Evolutionary conservation across 2,888 invertebrate species (phyloP).

Genomic region (Alloplasta piceator): DNA sequence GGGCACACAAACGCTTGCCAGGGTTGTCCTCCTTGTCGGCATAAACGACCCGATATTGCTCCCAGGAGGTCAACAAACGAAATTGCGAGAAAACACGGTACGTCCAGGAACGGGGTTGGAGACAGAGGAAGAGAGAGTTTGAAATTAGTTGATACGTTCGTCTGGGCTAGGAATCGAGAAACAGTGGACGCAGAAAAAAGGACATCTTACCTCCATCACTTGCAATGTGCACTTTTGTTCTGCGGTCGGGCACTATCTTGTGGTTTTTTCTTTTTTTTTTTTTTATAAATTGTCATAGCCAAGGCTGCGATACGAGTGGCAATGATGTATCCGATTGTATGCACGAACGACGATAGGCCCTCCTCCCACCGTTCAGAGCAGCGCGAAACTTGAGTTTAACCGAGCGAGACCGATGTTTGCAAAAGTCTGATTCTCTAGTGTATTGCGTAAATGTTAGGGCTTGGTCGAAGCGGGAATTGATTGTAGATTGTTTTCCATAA

Average conservation of each 20-base stretch:
- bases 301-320: constrained; percentile 41
- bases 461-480: not conserved
- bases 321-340: constrained; percentile 79
- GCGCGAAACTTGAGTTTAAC: constrained; percentile 60
- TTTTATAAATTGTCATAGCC: constrained; percentile 10
- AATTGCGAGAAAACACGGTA: constrained; percentile 52
- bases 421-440: constrained; percentile 21
- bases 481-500: too few species aligned
- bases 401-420: constrained; percentile 69
- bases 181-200: not conserved
- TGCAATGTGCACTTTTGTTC: not conserved
- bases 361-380: constrained; percentile 3
- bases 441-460: constrained; percentile 47
- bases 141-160: not conserved
- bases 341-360: constrained; percentile 78
- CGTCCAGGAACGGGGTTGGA: not conserved
- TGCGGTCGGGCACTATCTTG: constrained; percentile 31
- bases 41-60: constrained; percentile 76
- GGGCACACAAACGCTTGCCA: constrained; percentile 14
- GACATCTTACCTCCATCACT: constrained; percentile 30
- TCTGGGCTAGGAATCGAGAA: constrained; percentile 1
- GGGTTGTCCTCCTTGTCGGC: constrained; percentile 25
- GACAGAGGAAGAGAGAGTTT: constrained; percentile 2
- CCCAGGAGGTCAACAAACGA: constrained; percentile 75
- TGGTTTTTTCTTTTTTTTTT: constrained; percentile 27